Evolutionary conservation across 2,797 vertebrate species (phyloP), one percentile per base, ranked within the genome.

Genomic region (Myotis planiceps): DNA sequence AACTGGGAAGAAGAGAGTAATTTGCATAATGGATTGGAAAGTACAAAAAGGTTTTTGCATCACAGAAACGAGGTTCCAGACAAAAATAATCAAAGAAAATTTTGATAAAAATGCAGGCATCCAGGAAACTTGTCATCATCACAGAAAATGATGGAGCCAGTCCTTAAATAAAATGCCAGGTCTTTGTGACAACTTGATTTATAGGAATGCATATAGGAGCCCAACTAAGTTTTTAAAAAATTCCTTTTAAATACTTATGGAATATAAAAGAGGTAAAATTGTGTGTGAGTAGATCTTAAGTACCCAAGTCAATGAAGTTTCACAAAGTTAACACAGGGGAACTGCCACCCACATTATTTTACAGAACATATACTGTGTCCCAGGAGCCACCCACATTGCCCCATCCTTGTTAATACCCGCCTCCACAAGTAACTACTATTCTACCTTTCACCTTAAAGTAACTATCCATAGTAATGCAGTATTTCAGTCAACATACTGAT

Each of bases 31-130:
- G 60, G 37, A 32, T n/a, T 88, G 21, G 58, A 95, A 79, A 82
- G n/a, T 92, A 2, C 8, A 83, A 85, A 42, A 34, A 92, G 34
- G 13, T 29, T 95, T 82, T 93, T 92, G 32, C 6, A 92, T 69
- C 42, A 87, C 1, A 55, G 71, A 94, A 91, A 80, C 25, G 39
- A 89, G 4, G 19, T 60, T 18, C 42, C 18, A 60, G 53, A 13
- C 0, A 71, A 90, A 71, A 80, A 55, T 66, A 55, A 53, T 18
- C 42, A 89, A 82, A 95, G 68, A 66, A 95, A 68, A 32, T 72
- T 39, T 82, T 82, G 55, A 65, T 71, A 29, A 75, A 86, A 85
- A 90, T 8, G 0, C 34, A 65, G 8, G 16, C 19, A 87, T 53
- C 39, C 45, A 72, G 53, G 51, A 81, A 93, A 51, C 8, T 79